These are phyloP conservation scores for Drosophila mimetica DNA, from an alignment of 2,888 invertebrate species.

Conservation along the genomic window DNA sequence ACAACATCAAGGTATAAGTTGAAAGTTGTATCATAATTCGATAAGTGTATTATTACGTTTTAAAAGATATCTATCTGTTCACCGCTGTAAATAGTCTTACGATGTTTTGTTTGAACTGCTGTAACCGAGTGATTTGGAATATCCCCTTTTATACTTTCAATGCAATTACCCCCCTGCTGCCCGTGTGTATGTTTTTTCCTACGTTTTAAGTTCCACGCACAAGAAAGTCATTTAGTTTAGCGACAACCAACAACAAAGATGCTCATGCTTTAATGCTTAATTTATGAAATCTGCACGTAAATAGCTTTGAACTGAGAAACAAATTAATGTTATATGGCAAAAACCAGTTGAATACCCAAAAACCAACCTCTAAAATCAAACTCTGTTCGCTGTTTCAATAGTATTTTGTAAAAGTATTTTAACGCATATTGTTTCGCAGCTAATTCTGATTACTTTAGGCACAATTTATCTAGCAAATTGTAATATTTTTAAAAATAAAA, in stretches of 20 bases:
- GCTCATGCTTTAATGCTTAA: conserved; percentile 64
- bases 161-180: conserved; percentile 11
- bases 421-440: conserved; percentile 60
- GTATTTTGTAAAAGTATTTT: conserved; percentile 78
- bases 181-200: conserved; percentile 21
- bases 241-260: conserved; percentile 57
- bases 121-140: conserved; percentile 65
- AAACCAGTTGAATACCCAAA: conserved; percentile 18
- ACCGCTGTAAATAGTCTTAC: conserved; percentile 71
- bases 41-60: conserved; percentile 71
- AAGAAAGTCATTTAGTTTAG: conserved; percentile 77
- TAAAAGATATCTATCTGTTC: conserved; percentile 61
- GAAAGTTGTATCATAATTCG: conserved; percentile 62
- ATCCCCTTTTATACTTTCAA: conserved; percentile 11
- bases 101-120: conserved; percentile 57
- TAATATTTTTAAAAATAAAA: conserved; percentile 75
- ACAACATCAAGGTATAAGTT: conserved; percentile 52
- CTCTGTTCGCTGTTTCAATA: conserved; percentile 64
- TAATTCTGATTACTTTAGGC: conserved; percentile 69
- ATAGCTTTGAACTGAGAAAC: conserved; percentile 68
- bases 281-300: conserved; percentile 56
- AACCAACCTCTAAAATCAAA: conserved; percentile 19
- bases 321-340: conserved; percentile 29
- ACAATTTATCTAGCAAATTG: conserved; percentile 79
- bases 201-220: conserved; percentile 66